These are phyloP conservation scores for Nemopilema nomurai DNA, from an alignment of 30 jellyfish, hydroid and myxozoan species.

Conservation along the genomic window DNA sequence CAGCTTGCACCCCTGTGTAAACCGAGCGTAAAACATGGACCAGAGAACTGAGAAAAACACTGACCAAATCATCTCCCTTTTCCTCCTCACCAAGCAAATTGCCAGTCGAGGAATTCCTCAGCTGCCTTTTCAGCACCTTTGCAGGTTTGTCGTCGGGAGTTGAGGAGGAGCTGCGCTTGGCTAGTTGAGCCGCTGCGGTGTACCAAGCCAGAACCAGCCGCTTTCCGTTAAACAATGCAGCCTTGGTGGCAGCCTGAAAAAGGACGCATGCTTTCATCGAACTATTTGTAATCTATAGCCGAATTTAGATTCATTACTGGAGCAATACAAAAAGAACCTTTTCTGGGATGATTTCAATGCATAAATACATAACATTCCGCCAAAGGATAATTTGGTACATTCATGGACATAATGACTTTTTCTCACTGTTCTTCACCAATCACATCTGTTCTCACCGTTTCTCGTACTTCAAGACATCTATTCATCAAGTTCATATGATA, in stretches of 20 bases:
- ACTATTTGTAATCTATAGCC: background rate
- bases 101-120: slow-evolving; percentile 71
- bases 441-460: too few relatives aligned
- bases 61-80: slow-evolving; percentile 75
- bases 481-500: too few relatives aligned
- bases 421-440: too few relatives aligned
- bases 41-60: background rate
- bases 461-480: too few relatives aligned
- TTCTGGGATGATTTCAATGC: too few relatives aligned
- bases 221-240: slow-evolving; percentile 80
- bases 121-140: slow-evolving; percentile 66
- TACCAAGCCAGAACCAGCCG: slow-evolving; percentile 93
- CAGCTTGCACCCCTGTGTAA: too few relatives aligned
- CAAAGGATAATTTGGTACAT: too few relatives aligned
- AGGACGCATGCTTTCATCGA: background rate
- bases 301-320: too few relatives aligned
- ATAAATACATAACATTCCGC: too few relatives aligned
- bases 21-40: background rate
- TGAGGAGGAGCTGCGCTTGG: slow-evolving; percentile 30
- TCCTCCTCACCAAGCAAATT: slow-evolving; percentile 75
- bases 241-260: slow-evolving; percentile 83
- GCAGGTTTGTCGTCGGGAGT: slow-evolving; percentile 50
- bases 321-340: too few relatives aligned
- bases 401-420: too few relatives aligned
- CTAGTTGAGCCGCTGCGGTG: slow-evolving; percentile 55